These are phyloP conservation scores for Yponomeuta malinellus DNA, from an alignment of 2,888 invertebrate genomes.

Conservation along the genomic window DNA sequence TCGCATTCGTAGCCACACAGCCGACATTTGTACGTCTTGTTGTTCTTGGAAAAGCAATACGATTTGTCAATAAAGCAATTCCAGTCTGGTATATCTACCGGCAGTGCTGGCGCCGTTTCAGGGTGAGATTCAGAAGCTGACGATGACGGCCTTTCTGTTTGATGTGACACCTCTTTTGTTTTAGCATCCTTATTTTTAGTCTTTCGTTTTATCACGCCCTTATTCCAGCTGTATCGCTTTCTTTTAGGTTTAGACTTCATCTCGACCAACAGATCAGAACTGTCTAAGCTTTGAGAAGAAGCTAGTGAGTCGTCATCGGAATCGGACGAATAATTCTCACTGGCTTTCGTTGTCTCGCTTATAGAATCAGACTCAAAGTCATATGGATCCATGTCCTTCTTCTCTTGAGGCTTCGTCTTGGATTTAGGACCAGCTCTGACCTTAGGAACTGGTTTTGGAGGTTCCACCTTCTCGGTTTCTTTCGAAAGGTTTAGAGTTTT, in stretches of 20 bases:
- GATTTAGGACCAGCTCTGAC: slow-evolving; percentile 52
- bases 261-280: slow-evolving; percentile 43
- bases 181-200: slow-evolving; percentile 42
- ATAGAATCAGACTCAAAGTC: slow-evolving; percentile 54
- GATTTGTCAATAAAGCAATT: slow-evolving; percentile 56
- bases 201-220: slow-evolving; percentile 54
- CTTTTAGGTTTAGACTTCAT: slow-evolving; percentile 49
- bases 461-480: slow-evolving; percentile 20
- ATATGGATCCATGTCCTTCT: slow-evolving; percentile 44
- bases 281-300: slow-evolving; percentile 48
- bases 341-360: slow-evolving; percentile 39
- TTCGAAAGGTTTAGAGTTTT: slow-evolving; percentile 30
- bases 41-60: slow-evolving; percentile 57
- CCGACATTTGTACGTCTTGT: slow-evolving; percentile 70
- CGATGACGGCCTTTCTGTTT: not conserved
- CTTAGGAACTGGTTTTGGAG: slow-evolving; percentile 24
- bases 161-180: not conserved
- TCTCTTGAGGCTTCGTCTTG: slow-evolving; percentile 39
- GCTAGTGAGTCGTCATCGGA: slow-evolving; percentile 48
- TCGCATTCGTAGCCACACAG: slow-evolving; percentile 76
- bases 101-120: slow-evolving; percentile 19
- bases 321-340: slow-evolving; percentile 39
- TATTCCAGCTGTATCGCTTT: slow-evolving; percentile 49
- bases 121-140: slow-evolving; percentile 18
- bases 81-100: slow-evolving; percentile 34